These are phyloP conservation scores for Halcyon senegalensis DNA, from an alignment of 2,113 vertebrate species.

Conservation along the genomic window DNA sequence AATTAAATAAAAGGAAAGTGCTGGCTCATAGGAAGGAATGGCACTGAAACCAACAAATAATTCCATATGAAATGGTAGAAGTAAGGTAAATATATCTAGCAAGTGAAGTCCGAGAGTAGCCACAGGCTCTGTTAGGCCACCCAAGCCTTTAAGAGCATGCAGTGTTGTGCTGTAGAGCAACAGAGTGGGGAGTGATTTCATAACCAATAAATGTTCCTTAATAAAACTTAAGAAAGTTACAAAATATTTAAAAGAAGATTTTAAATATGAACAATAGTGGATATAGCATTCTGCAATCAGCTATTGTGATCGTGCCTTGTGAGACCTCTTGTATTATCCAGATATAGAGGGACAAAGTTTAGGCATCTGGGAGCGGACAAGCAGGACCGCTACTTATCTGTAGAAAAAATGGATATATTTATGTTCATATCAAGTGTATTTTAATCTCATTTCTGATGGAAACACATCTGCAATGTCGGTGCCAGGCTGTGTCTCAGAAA, in stretches of 20 bases:
- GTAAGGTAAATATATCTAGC: slow-evolving; percentile 25
- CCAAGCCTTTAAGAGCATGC: slow-evolving; percentile 17
- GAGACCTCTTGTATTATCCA: background rate
- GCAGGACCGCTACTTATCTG: background rate
- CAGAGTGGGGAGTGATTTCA: background rate
- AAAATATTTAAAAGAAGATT: slow-evolving; percentile 12
- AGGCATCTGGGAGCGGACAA: background rate
- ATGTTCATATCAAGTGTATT: background rate
- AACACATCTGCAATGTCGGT: background rate
- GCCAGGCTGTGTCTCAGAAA: background rate
- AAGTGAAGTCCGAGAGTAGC: background rate
- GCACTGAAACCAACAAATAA: slow-evolving; percentile 27
- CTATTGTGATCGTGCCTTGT: background rate
- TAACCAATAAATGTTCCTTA: slow-evolving; percentile 4
- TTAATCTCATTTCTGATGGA: background rate
- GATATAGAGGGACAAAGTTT: background rate
- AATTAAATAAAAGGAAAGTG: background rate
- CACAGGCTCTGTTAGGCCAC: slow-evolving; percentile 18
- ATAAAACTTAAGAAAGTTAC: slow-evolving; percentile 38
- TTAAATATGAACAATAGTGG: background rate
- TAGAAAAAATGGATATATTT: background rate
- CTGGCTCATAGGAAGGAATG: slow-evolving; percentile 7
- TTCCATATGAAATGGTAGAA: slow-evolving; percentile 38
- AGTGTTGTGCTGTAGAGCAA: slow-evolving; percentile 8
- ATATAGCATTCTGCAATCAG: background rate